Evolutionary conservation across 2,797 vertebrate genomes (phyloP), one percentile per base, ranked within the genome.

Genomic region (Semaprochilodus insignis): DNA sequence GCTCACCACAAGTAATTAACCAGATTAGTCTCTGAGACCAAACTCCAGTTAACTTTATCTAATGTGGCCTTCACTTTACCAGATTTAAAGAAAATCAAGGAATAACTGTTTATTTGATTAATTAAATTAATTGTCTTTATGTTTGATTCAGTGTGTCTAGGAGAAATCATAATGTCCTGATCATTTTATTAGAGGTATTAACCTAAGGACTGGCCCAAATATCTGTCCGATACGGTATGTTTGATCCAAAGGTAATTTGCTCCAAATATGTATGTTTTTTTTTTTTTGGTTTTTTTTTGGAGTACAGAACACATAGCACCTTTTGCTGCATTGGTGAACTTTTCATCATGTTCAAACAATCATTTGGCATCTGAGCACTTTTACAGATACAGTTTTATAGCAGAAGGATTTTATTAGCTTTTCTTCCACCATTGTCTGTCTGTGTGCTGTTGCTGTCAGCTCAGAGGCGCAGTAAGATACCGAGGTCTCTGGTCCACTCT

Each of bases 341-440:
- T 71, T 72, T 78, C 80, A 55, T 81, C 66, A 11, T 51, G 23
- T 34, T 74, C 10, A 63, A 83, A 81, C 78, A 83, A 79, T 76
- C 72, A 62, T 57, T 71, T 82, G 25, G n/a, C 67, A 71, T 77
- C 60, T 40, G 59, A 87, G 78, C 78, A 83, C 79, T 75, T 83
- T 78, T 36, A 62, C 51, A 63, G 36, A 78, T 73, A 51, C 19
- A 34, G 23, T 74, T 74, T 72, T 54, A 74, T 73, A 66, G 34
- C 72, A 57, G 44, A 81, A 23, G 23, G 31, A 77, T 55, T 84
- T 81, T 74, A 31, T 59, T 57, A 25, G 60, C 60, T n/a, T 15
- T 80, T 86, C 81, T 66, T 25, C 52, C 62, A 75, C 83, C 86
- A 83, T 89, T 77, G 40, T 14, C 62, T 27, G 48, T 74, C 31